Evolutionary conservation across 2,797 vertebrate genomes (phyloP), one percentile per base, ranked within the genome.

Genomic region (Morus bassanus): DNA sequence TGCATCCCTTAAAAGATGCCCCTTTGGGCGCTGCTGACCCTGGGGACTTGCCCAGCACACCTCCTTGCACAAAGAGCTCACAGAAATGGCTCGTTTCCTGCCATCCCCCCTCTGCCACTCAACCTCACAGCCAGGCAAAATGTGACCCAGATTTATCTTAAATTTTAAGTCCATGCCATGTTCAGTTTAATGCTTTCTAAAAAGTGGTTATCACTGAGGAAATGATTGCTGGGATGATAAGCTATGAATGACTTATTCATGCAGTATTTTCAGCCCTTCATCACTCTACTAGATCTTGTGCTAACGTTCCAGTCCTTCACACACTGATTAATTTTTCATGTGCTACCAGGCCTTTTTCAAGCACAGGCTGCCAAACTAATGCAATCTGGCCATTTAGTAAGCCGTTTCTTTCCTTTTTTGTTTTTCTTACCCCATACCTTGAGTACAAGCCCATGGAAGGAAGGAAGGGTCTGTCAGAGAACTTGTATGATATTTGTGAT

Each of bases 401-500:
- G 82, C 73, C 89, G 69, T 75, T 96, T 91, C 94, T 92, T 96
- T 93, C 85, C 82, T 46, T 93, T 88, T 91, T 85, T 96, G 88
- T 91, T 96, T 96, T 80, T 48, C 70, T 95, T 97, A 92, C 91
- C 85, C 88, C 94, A 68, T 97, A 93, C 95, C 30, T 91, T 69
- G 69, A 96, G 92, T 59, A 90, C 65, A 78, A 94, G 81, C 84
- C 96, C 43, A 18, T 78, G 93, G 95, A 96, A 96, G 95, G 93
- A 97, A 97, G 94, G 94, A 97, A 97, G 60, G 91, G 46, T 95
- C 91, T 95, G 93, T 96, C 94, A 96, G 63, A 83, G 86, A 92
- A 63, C 69, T 90, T 74, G 80, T 82, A 76, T 54, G 73, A 78
- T 93, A 89, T 74, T 89, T 75, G 35, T 92, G 95, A 96, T 95